Evolutionary conservation across 37 sponge, comb jelly and placozoan genomes (phyloP), one percentile per base, ranked within the genome.

Genomic region (Hexactinellida sp.): DNA sequence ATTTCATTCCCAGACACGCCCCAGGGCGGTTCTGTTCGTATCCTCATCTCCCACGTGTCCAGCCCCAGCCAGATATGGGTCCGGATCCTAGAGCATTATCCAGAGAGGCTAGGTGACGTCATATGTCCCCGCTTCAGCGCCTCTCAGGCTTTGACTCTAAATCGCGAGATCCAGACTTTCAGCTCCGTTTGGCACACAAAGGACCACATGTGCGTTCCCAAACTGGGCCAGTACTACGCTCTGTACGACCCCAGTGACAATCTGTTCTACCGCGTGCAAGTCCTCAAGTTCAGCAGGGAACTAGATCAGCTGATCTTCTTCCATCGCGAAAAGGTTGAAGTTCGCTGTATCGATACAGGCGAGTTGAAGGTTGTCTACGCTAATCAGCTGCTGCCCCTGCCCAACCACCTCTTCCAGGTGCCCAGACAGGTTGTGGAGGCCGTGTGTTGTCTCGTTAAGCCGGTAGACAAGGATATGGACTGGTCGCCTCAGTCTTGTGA

Each of bases 301-400:
- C 36, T 35, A 7, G 37, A 36, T 36, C 37, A 28, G 24, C 32
- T 86, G 32, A 86, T 38, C 24, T 34, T 38, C 76, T 38, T 34
- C 23, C 38, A 36, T 16, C 1, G 24, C 1, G 83, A 32, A 38
- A 35, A 83, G 36, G 38, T 35, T 37, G 85, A 90, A 89, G 84
- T 93, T 38, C 82, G 94, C 0, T 71, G 89, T n/a, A 38, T 93
- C 82, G 94, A 93, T 47, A 36, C 55, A 39, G 94, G 94, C 3
- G 35, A 13, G n/a, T 54, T 83, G 36, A 19, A 39, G 39, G 76
- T 93, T 36, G 94, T 91, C 47, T 91, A 89, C 5, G 89, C 90
- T 23, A 91, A 84, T 38, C 91, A 91, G 82, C 87, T 93, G 0
- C 36, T 91, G 0, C 36, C 36, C 1, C 91, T 93, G 24, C 94